Percentiles rank a stretch among this genome's conserved stretches.
phyloP scores from a whole-genome alignment of 2,888 invertebrate species.

The Drosophila paramelanica region DNA sequence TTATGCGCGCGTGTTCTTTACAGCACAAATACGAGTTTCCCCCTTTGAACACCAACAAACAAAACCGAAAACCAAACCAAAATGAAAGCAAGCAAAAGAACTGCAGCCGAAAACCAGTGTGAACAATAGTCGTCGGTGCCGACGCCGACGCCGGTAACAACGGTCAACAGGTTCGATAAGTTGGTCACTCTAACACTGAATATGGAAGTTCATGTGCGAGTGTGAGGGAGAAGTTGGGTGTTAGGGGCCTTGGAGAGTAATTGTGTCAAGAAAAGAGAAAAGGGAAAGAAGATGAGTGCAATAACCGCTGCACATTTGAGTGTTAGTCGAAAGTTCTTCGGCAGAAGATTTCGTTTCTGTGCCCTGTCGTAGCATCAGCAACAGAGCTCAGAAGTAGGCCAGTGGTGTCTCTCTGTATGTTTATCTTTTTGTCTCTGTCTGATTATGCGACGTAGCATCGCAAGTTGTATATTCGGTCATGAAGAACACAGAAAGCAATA shows the following conservation, averaged over 20 bases:
- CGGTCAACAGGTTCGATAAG: constrained; percentile 35
- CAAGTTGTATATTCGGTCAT: neutral
- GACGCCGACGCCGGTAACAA: constrained; percentile 19
- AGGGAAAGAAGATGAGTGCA: constrained; percentile 16
- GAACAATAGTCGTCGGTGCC: constrained; percentile 1
- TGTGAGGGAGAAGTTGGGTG: neutral
- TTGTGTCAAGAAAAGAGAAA: neutral
- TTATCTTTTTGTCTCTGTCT: constrained; percentile 32
- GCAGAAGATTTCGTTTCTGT: constrained; percentile 27
- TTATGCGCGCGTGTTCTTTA: constrained; percentile 27
- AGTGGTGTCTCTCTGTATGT: constrained; percentile 35
- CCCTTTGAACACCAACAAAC: constrained; percentile 16
- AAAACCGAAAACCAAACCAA: constrained; percentile 6
- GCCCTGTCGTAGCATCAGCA: constrained; percentile 18
- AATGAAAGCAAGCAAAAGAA: constrained; percentile 20
- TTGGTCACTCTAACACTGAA: constrained; percentile 20
- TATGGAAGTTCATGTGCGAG: constrained; percentile 20
- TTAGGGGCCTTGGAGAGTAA: constrained; percentile 3
- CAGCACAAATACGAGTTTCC: constrained; percentile 21
- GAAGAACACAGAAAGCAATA: constrained; percentile 1
- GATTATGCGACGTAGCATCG: constrained; percentile 24
- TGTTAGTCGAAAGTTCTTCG: constrained; percentile 21
- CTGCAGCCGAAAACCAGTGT: constrained; percentile 25
- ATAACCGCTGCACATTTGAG: constrained; percentile 12
- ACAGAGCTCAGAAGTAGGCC: constrained; percentile 44